Base-by-base conservation (phyloP, 2,888 invertebrate genomes). In the Nemoura dubitans region DNA sequence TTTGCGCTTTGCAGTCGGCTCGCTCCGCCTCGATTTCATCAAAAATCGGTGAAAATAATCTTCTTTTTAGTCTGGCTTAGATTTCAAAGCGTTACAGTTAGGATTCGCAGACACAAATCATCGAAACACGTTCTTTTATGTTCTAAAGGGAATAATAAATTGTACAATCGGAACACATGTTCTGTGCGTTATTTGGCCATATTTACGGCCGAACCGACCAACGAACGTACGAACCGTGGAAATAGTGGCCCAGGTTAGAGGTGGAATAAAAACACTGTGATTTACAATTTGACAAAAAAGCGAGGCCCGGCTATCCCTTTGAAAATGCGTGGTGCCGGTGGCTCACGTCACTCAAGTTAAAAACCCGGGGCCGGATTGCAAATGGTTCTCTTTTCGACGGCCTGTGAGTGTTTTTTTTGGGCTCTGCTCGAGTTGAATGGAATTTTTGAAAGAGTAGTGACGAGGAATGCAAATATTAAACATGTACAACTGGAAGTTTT, bases 171-270 rank as follows among this genome's bases (percentile, higher is more conserved):
- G 84, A 84, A 76, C 84, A 84, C 27, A 83, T 84, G 84, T 84
- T 84, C 59, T 14, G 84, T 84, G 84, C 59, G 84, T 84, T 84
- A 84, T 84, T 84, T 84, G 84, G 30, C n/a, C 28, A 59, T 84
- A 84, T 84, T 84, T 84, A 84, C 84, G 84, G 76, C 26, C 83
- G 81, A 59, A 21, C 21, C 6, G 59, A 7, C 6, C 6, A 21
- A 1, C 16, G 1, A 59, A 14, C 78, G 81, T 1, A 81, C 28
- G 81, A 30, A 6, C 29, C 16, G 28, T 81, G 28, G 14, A 27
- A 81, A 30, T 81, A 30, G 26, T 30, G 81, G 30, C 28, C n/a
- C 14, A 78, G 78, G 78, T 27, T 28, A 78, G 78, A 78, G 78
- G 78, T 26, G 27, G 28, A 26, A 78, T 78, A 27, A 27, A 76